Conservation (phyloP, 2,113 vertebrate species). For the Polypterus senegalus region DNA sequence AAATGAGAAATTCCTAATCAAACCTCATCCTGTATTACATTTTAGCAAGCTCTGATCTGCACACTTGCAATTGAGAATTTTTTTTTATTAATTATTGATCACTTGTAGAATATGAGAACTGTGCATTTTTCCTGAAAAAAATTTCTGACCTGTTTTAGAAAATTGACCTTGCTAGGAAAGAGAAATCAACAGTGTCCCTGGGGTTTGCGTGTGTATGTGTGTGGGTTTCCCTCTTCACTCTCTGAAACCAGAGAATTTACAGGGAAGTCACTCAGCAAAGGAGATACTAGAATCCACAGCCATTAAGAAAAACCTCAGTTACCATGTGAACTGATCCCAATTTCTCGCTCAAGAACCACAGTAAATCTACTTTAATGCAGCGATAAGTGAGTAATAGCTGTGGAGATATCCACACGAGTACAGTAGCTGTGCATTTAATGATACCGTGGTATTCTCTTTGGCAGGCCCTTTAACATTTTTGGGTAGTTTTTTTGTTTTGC, state of each 20-base stretch:
- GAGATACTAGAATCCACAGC: slow-evolving; percentile 17
- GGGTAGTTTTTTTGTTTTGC: too few species aligned
- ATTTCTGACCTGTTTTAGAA: neutral
- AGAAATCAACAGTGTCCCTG: neutral
- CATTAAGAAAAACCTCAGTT: neutral
- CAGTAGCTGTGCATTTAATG: too few species aligned
- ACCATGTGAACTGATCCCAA: neutral
- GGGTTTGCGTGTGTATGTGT: neutral
- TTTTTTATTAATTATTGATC: neutral
- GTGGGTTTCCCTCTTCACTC: neutral
- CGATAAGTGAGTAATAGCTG: too few species aligned
- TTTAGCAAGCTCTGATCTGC: too few species aligned
- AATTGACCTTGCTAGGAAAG: slow-evolving; percentile 1
- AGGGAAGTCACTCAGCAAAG: slow-evolving; percentile 19
- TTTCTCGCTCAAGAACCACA: too few species aligned
- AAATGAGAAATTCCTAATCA: too few species aligned
- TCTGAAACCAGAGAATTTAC: neutral
- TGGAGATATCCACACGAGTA: too few species aligned
- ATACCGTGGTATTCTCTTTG: too few species aligned
- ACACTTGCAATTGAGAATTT: too few species aligned
- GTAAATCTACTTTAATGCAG: too few species aligned
- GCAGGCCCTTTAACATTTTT: too few species aligned
- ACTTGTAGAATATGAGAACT: neutral
- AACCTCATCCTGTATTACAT: too few species aligned
- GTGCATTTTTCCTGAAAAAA: neutral